Base-by-base conservation (phyloP, 2,113 vertebrate genomes). In the Urocitellus parryii region DNA sequence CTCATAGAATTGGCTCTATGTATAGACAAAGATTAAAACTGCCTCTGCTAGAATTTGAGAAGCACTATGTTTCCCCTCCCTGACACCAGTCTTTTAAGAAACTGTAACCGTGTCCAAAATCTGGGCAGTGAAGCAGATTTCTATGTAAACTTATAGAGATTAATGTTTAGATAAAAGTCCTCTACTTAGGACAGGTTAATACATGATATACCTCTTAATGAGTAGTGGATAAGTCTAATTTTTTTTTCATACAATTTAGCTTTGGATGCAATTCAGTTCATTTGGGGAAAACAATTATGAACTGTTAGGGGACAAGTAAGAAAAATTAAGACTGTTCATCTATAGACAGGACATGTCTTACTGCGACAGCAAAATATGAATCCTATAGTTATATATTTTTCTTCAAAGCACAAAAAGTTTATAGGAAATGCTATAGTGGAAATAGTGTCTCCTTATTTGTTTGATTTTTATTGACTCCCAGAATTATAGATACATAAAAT, bases 1-100 rank as follows among this genome's bases (percentile, higher is more conserved):
- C 79, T 91, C 79, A 83, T 77, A 93, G 25, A 91, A 42, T 22
- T 91, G 79, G 53, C 13, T 65, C 37, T 68, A n/a, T 29, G 39
- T 89, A 84, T 25, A 87, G 83, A 78, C 74, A 93, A 67, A 89
- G 93, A 93, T 94, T 80, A 93, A 97, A 77, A 89, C 58, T 53
- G 9, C 2, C 29, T 92, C 34, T 68, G 93, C 32, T 92, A 61
- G 9, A 82, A 65, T 88, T 92, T 79, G 63, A 87, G 51, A 86
- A 45, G 17, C 34, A 78, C 4, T 32, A 14, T 29, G 86, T 72
- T 82, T 42, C 4, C 8, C 7, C 53, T 24, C 1, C 39, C 24
- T 20, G 0, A 73, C 74, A 78, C 18, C 51, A 45, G 48, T 81
- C 20, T 76, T 87, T 32, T 74, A 82, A 68, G 56, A 8, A n/a